A percentile compares a stretch with the other conserved stretches of the same genome.
Conservation (phyloP, 1,140 invertebrate genomes). For the Lasioglossum albipes region DNA sequence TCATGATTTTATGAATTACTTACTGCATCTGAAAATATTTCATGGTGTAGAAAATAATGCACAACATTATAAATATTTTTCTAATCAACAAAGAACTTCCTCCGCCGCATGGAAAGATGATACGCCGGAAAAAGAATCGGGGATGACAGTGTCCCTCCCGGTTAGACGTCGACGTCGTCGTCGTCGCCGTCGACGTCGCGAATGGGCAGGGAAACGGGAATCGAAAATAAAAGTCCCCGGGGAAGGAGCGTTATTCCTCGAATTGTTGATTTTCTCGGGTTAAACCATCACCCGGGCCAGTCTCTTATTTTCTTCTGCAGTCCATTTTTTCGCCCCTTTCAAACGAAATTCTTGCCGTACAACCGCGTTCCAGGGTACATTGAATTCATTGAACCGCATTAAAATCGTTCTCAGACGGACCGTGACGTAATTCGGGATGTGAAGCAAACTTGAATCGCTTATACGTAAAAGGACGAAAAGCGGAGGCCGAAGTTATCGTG, state of each 20-base stretch:
- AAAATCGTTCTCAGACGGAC: not conserved
- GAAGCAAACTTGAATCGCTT: not conserved
- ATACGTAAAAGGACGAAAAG: not conserved
- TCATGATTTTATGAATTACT: no score
- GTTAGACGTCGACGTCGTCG: not conserved
- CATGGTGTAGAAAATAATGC: no score
- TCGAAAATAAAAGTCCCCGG: constrained; percentile 13
- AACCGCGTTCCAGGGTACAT: not conserved
- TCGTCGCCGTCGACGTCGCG: not conserved
- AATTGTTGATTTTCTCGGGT: not conserved
- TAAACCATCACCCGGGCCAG: not conserved
- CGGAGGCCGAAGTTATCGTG: no score
- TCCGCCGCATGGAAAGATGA: constrained; percentile 8
- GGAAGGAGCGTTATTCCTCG: not conserved
- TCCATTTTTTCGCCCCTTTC: not conserved
- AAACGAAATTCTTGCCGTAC: not conserved
- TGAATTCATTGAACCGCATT: not conserved
- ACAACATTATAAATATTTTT: no score
- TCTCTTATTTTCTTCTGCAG: not conserved
- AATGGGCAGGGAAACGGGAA: not conserved
- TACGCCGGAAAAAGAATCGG: constrained; percentile 28
- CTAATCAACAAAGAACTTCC: no score
- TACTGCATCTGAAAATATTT: no score
- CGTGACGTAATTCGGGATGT: not conserved
- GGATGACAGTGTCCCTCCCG: constrained; percentile 3